Evolutionary conservation across 2,113 vertebrate species (phyloP).

Genomic region (Muntiacus reevesi): DNA sequence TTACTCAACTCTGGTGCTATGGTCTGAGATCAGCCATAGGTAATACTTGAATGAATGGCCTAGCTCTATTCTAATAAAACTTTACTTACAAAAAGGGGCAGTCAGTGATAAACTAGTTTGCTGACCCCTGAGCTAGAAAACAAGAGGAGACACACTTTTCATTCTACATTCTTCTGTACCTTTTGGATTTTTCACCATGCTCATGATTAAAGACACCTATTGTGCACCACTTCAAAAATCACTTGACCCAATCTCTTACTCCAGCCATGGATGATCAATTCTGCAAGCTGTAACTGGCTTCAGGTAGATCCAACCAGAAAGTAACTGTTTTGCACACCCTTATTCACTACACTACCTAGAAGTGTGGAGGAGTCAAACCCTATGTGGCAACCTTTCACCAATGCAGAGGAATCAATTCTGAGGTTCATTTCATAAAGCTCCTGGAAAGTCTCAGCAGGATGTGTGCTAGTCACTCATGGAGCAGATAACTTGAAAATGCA

Average conservation of each 20-base stretch:
- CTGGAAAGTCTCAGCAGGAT: not conserved
- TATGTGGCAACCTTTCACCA: not conserved
- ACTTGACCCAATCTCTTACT: not conserved
- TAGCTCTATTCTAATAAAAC: not conserved
- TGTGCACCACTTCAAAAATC: not conserved
- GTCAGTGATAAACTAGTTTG: not conserved
- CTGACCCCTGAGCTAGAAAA: not conserved
- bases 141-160: not conserved
- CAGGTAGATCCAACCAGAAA: not conserved
- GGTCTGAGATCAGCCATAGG: not conserved
- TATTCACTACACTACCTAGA: not conserved
- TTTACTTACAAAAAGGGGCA: not conserved
- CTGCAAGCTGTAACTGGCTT: not conserved
- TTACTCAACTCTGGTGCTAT: not conserved
- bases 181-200: not conserved
- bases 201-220: not conserved
- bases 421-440: not conserved
- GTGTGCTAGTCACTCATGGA: not conserved
- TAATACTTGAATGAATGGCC: not conserved
- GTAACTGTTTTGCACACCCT: not conserved
- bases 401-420: not conserved
- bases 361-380: not conserved
- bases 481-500: not conserved
- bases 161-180: not conserved
- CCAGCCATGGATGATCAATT: not conserved